Evolutionary conservation across 2,888 invertebrate genomes (phyloP), one percentile per base, ranked within the genome.

Genomic region (Cryptocheilus praepositus): DNA sequence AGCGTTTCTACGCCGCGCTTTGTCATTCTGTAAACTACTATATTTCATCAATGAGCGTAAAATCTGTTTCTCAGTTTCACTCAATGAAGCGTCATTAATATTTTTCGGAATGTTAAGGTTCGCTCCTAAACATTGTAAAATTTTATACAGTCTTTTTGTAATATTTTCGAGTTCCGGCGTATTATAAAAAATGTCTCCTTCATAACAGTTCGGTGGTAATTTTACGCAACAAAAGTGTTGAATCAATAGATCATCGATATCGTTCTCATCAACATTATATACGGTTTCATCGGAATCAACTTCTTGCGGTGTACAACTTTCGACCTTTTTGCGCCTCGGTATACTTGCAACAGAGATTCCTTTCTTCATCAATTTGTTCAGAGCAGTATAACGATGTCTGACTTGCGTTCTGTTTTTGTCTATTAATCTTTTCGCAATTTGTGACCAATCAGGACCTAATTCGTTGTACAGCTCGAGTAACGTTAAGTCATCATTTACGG

Each of bases 351-450:
- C 3, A 5, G 64, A 64, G 7, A 64, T 11, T 28, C 66, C 70
- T 36, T 15, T 71, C 0, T 25, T 59, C 13, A 28, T 21, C 0
- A 67, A 72, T 89, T 77, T 0, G 92, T 16, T 49, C 22, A 49
- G 93, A 0, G 91, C 90, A 0, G 85, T 53, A 81, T 91, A 92
- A 22, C 94, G 91, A 58, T 93, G 91, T 45, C 94, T 90, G 57
- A 93, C 89, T 77, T 93, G 91, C 1, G 89, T 90, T 52, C 93
- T 89, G 44, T 90, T 90, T 80, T 92, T 92, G 3, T 91, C 89
- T 7, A 90, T 89, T 66, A 94, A 90, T 70, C 88, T 81, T 56
- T 89, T 85, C 2, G 91, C 89, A 62, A 94, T 90, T 61, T 83
- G 86, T 0, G 90, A 79, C 92, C 92, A 93, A 59, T 90, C 84